Percentiles rank a stretch among this genome's conserved stretches.
Evolutionary conservation across 2,888 invertebrate genomes (phyloP).

Genomic region (Mongoloraphidia duomilia): DNA sequence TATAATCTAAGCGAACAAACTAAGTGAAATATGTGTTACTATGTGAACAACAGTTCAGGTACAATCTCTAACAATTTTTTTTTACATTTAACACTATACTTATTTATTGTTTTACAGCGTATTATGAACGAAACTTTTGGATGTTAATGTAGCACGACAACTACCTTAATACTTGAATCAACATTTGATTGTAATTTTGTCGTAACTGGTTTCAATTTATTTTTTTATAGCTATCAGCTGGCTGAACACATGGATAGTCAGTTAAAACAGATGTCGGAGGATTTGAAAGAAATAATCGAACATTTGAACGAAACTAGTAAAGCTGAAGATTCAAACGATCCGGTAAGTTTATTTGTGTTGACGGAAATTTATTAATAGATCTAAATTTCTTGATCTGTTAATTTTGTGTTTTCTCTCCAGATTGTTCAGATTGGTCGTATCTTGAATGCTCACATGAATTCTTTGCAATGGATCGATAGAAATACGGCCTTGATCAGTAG

Average conservation of each 20-base stretch:
- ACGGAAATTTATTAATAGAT: not conserved
- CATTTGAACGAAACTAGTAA: constrained; percentile 82
- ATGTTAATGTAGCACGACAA: no score
- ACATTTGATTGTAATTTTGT: constrained; percentile 3
- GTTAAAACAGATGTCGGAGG: constrained; percentile 86
- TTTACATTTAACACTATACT: no score
- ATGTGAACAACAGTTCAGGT: no score
- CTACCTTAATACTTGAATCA: constrained; percentile 2
- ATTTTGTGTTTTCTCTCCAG: constrained; percentile 34
- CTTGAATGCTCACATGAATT: constrained; percentile 91
- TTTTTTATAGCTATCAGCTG: constrained; percentile 52
- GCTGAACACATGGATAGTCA: constrained; percentile 87
- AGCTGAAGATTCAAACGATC: constrained; percentile 70
- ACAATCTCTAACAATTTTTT: no score
- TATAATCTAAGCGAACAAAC: no score
- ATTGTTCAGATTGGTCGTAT: constrained; percentile 87
- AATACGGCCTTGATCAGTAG: constrained; percentile 63
- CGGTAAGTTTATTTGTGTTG: constrained; percentile 39
- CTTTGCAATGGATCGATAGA: constrained; percentile 86
- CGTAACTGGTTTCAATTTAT: no score
- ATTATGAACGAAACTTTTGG: no score
- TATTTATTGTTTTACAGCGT: no score
- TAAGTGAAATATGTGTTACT: no score
- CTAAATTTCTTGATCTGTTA: not conserved
- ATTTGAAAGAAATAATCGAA: constrained; percentile 88